phyloP scores from a whole-genome alignment of 2,888 invertebrate species.

The Macrosiphum euphorbiae region DNA sequence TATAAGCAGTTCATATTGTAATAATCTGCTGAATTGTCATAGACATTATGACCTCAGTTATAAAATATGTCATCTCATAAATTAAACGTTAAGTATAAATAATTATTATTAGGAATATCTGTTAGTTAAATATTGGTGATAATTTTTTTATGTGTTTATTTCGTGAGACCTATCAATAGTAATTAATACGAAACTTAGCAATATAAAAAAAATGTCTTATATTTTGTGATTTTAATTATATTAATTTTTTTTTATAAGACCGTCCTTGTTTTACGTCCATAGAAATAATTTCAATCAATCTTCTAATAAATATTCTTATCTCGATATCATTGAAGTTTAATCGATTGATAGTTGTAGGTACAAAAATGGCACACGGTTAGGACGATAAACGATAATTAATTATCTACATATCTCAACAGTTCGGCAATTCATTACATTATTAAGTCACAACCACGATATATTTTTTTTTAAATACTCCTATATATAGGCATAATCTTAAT shows the following conservation, averaged over 20 bases:
- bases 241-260: background rate
- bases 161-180: background rate
- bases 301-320: background rate
- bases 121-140: background rate
- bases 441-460: background rate
- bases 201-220: background rate
- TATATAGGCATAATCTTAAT: background rate
- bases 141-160: background rate
- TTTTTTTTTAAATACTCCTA: background rate
- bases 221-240: background rate
- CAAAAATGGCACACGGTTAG: background rate
- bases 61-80: background rate
- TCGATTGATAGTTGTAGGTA: background rate
- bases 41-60: background rate
- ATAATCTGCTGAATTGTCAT: background rate
- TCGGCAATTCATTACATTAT: background rate
- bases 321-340: background rate
- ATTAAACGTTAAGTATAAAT: background rate
- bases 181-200: background rate
- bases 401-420: background rate
- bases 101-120: background rate
- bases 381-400: background rate
- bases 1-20: background rate
- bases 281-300: conserved; percentile 5
- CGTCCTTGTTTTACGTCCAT: background rate